Conservation (phyloP, 2,888 invertebrate species). For the Yponomeuta malinellus region DNA sequence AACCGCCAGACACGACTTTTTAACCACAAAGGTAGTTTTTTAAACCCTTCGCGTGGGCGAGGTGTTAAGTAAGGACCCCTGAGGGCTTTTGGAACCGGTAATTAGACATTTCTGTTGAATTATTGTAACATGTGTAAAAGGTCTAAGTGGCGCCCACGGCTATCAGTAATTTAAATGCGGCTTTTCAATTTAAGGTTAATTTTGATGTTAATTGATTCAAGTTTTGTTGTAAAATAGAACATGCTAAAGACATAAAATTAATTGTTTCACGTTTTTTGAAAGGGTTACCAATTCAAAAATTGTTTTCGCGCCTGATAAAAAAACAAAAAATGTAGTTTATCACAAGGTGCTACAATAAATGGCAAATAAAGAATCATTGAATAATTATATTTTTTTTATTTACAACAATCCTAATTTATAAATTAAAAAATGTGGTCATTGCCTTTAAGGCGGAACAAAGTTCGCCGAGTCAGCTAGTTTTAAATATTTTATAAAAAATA, state of each 20-base stretch:
- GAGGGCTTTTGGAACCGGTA: constrained; percentile 16
- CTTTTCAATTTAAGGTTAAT: constrained; percentile 23
- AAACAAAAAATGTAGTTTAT: too few relatives aligned
- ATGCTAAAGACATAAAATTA: not conserved
- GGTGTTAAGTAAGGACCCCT: constrained; percentile 20
- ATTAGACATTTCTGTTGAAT: constrained; percentile 18
- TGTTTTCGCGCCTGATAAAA: not conserved
- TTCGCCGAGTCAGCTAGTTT: too few relatives aligned
- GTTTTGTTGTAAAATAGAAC: not conserved
- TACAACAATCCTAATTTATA: too few relatives aligned
- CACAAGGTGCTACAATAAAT: too few relatives aligned
- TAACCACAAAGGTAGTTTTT: constrained; percentile 4
- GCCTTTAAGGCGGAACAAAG: too few relatives aligned
- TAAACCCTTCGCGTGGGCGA: constrained; percentile 13
- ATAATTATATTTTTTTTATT: too few relatives aligned
- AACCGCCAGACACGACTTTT: constrained; percentile 2
- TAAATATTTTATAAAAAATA: too few relatives aligned
- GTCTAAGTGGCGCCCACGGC: constrained; percentile 54
- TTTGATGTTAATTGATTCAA: not conserved
- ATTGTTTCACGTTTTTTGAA: not conserved
- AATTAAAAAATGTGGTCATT: too few relatives aligned
- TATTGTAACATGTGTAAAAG: constrained; percentile 48
- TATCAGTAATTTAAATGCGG: constrained; percentile 29
- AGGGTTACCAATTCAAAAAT: not conserved
- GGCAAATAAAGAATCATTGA: too few relatives aligned